Conservation (phyloP, 1,140 invertebrate species). For the Lordiphosa stackelbergi region DNA sequence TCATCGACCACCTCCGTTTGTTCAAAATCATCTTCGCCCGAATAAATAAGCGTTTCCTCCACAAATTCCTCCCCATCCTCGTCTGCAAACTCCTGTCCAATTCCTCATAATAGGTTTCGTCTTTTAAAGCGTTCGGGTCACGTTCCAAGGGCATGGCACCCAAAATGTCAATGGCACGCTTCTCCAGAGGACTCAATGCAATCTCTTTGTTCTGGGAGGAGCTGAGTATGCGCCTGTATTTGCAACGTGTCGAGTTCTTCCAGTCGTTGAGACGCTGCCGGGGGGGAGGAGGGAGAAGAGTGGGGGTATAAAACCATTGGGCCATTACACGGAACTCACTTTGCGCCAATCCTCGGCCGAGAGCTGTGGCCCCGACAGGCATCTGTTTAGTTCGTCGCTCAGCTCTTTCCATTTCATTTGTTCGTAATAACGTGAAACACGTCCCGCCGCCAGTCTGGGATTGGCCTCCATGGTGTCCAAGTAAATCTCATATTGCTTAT, state of each 20-base stretch:
- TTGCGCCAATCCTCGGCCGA: conserved; percentile 74
- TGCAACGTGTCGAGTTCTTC: conserved; percentile 70
- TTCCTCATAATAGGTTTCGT: neutral
- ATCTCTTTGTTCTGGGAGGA: conserved; percentile 43
- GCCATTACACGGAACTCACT: conserved; percentile 21
- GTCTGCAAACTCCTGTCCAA: conserved; percentile 36
- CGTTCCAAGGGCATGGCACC: conserved; percentile 31
- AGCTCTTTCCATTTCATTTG: conserved; percentile 68
- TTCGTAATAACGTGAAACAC: conserved; percentile 52
- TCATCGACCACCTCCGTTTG: too few species aligned
- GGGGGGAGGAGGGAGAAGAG: neutral
- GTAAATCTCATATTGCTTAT: conserved; percentile 65
- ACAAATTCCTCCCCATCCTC: conserved; percentile 38
- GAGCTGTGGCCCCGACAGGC: conserved; percentile 52
- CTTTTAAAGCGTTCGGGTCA: neutral
- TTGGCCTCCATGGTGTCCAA: conserved; percentile 71
- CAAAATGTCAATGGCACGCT: conserved; percentile 57
- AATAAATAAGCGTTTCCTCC: conserved; percentile 22
- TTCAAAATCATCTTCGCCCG: conserved; percentile 9
- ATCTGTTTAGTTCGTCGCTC: conserved; percentile 61
- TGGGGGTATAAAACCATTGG: too few species aligned
- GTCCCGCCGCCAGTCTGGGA: conserved; percentile 56
- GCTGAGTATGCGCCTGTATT: conserved; percentile 53
- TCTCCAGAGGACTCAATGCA: conserved; percentile 50
- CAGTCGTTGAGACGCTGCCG: conserved; percentile 68